Evolutionary conservation across 2,888 invertebrate species (phyloP), one percentile per base, ranked within the genome.

Genomic region (Philereme transversata): DNA sequence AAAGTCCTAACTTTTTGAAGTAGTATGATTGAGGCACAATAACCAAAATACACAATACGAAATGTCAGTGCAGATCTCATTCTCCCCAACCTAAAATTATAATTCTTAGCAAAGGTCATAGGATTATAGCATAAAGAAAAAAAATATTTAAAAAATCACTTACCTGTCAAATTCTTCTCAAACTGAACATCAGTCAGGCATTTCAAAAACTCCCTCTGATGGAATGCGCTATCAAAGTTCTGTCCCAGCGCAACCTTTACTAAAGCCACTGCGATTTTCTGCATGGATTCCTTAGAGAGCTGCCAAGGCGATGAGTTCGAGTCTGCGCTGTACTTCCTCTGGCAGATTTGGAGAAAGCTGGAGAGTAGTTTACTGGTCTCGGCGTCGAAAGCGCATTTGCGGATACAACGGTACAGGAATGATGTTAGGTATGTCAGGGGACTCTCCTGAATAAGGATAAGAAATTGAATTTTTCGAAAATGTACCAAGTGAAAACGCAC

Each of bases 141-240:
- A 22, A 22, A 22, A 22, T 40, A 8, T 40, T 40, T 5, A 5
- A n/a, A 4, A 45, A 45, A 10, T 34, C n/a, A 5, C 75, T 77
- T 73, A 90, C 93, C 91, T 45, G 79, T 78, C 59, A 95, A 91
- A 68, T 93, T 94, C 64, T 90, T 89, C 40, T 92, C 93, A 69
- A 95, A 93, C 54, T 94, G 90, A 0, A 94, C 89, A 33, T 91
- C 87, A 52, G 93, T 92, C 43, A 96, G 82, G 63, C 93, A 90
- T 51, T 93, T 88, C 3, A 97, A 81, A 66, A 96, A 94, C 70
- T 94, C 92, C 40, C 94, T 92, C 79, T 95, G 95, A 72, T 95
- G 93, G 69, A 92, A 92, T 0, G 93, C 90, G 54, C 95, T 96
- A 44, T 92, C 90, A 67, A 96, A 95, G 68, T 94, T 93, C 62